These are phyloP conservation scores for Clarias platycephalus DNA, from an alignment of 2,797 vertebrate genomes.

Conservation along the genomic window DNA sequence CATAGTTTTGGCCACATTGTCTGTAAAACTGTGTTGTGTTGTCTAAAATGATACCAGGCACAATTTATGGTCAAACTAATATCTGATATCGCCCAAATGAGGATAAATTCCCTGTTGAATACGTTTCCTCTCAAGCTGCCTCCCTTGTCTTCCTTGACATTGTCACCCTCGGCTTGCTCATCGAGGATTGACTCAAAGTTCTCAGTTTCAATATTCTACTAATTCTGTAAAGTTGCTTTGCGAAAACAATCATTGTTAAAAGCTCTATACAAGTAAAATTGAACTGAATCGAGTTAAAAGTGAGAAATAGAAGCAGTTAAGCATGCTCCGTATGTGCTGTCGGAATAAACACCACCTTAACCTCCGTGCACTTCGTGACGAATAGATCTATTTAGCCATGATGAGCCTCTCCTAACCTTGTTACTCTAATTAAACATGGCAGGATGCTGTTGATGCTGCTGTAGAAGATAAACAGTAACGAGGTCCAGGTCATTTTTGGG, in stretches of 20 bases:
- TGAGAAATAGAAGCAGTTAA: neutral
- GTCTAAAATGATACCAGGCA: neutral
- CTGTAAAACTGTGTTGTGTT: neutral
- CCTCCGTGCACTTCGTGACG: neutral
- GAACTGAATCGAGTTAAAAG: neutral
- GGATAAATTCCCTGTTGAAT: no score
- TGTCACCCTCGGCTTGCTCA: no score
- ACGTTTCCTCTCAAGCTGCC: no score
- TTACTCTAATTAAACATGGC: conserved; percentile 7
- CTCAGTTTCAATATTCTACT: no score
- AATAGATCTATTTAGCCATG: neutral
- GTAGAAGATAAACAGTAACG: neutral
- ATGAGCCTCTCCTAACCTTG: neutral
- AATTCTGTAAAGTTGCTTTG: no score
- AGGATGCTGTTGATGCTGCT: no score
- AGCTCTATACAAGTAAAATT: no score
- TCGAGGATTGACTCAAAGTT: no score
- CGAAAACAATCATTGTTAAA: no score
- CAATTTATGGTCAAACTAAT: no score
- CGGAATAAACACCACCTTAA: neutral
- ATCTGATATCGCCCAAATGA: no score
- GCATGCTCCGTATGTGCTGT: neutral
- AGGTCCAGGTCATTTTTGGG: neutral
- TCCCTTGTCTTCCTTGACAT: no score
- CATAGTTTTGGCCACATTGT: neutral